Evolutionary conservation across 2,113 vertebrate species (phyloP).

Genomic region (Tachycineta bicolor): DNA sequence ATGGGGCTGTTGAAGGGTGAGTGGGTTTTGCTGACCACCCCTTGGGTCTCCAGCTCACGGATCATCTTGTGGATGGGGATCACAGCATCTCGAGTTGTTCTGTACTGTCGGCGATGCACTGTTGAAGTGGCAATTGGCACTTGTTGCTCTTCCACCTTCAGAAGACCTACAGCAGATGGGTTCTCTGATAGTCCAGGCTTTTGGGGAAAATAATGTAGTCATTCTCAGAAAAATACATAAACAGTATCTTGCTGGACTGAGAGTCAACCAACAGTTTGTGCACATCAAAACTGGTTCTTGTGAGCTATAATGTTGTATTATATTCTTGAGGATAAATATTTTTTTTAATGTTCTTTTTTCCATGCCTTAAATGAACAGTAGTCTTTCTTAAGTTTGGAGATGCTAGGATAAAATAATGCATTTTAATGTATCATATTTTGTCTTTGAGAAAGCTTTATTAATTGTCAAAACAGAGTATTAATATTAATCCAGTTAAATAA

Average conservation of each 20-base stretch:
- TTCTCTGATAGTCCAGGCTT: too few relatives aligned
- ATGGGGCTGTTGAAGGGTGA: too few relatives aligned
- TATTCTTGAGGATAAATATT: not conserved
- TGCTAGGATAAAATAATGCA: not conserved
- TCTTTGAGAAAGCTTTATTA: not conserved
- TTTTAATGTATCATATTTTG: not conserved
- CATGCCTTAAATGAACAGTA: not conserved
- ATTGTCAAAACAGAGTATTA: slow-evolving; percentile 63
- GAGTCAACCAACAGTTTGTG: not conserved
- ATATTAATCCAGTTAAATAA: slow-evolving; percentile 35
- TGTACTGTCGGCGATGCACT: too few relatives aligned
- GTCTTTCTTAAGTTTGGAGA: not conserved
- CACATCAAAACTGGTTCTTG: not conserved
- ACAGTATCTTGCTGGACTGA: not conserved
- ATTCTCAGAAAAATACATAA: not conserved
- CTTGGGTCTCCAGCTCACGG: too few relatives aligned
- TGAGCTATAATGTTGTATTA: not conserved
- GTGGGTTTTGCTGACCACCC: too few relatives aligned
- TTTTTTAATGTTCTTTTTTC: not conserved
- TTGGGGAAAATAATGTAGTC: not conserved
- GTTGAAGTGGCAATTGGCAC: too few relatives aligned
- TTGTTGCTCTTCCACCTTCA: too few relatives aligned
- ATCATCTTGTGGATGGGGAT: too few relatives aligned
- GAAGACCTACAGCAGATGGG: too few relatives aligned
- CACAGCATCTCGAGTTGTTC: too few relatives aligned